Conservation (phyloP, 1,140 invertebrate species). For the Apis dorsata region DNA sequence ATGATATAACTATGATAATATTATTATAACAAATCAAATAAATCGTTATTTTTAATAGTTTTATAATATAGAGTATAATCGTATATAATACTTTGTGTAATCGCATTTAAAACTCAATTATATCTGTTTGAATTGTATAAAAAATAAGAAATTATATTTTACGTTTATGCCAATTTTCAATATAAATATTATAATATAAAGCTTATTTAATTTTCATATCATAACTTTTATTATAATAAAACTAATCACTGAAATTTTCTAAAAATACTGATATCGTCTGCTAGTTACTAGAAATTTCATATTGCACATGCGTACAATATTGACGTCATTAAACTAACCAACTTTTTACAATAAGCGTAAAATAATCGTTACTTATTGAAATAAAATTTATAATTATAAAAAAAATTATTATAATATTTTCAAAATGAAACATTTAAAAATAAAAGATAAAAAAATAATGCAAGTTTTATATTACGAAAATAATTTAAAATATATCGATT, state of each 20-base stretch:
- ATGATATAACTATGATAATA: background rate
- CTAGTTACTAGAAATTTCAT: constrained; percentile 52
- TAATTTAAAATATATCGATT: background rate
- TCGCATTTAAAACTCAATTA: background rate
- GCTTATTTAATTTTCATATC: background rate
- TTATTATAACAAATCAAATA: background rate
- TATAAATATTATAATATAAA: constrained; percentile 7
- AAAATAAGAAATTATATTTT: background rate
- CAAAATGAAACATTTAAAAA: background rate
- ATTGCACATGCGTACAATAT: constrained; percentile 71
- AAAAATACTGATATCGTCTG: constrained; percentile 71
- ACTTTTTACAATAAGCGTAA: background rate
- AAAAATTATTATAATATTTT: background rate
- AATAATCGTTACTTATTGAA: constrained; percentile 5
- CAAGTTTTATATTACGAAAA: background rate
- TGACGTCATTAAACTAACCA: constrained; percentile 59
- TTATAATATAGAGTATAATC: background rate
- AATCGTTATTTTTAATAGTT: background rate
- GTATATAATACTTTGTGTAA: background rate
- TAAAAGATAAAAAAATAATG: background rate
- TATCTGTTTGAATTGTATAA: background rate
- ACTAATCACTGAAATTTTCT: constrained; percentile 57
- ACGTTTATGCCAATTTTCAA: background rate
- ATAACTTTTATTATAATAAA: background rate
- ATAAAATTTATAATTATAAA: background rate